Evolutionary conservation across 2,113 vertebrate genomes (phyloP), one percentile per base, ranked within the genome.

Genomic region (Dinomys branickii): DNA sequence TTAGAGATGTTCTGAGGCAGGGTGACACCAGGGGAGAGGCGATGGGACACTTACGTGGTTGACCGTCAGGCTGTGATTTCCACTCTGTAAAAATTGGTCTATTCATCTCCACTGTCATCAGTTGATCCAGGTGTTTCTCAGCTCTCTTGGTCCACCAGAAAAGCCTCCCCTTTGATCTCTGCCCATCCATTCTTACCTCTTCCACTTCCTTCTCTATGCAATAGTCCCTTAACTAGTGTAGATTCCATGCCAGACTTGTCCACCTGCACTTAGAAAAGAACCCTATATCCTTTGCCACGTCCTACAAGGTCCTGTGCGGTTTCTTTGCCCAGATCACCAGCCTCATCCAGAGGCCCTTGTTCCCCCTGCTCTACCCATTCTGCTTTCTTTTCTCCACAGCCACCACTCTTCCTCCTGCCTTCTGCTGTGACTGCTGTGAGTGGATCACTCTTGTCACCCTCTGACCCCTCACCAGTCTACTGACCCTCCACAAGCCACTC

Each of bases 91-190:
- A 61, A 41, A 8, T 13, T 28, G 14, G 33, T 61, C 61, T 56
- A 3, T n/a, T 86, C 67, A 30, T 28, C 77, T 83, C 52, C 10
- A 35, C 28, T 50, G 38, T 17, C 50, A 35, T 30, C 28, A 20
- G 0, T 2, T 5, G 44, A 19, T 54, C 50, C 38, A 44, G 2
- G 50, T 67, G 30, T 33, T n/a, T 28, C n/a, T 59, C 12, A 1
- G 13, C 20, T 47, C 35, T 54, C 24, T n/a, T 47, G 41, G 61
- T 50, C 12, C 52, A 82, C 35, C 24, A 22, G 50, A 41, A n/a
- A 5, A 54, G 12, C 41, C 47, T 80, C 30, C 50, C 52, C 22
- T 1, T 47, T 17, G 8, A 38, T 63, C 19, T 71, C 47, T 24
- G 24, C 2, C 73, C 20, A 8, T 30, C 65, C 47, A 38, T 16